A percentile compares a stretch with the other conserved stretches of the same genome.
Evolutionary conservation across 1,140 invertebrate species (phyloP).

Genomic region (Drosophila varians): DNA sequence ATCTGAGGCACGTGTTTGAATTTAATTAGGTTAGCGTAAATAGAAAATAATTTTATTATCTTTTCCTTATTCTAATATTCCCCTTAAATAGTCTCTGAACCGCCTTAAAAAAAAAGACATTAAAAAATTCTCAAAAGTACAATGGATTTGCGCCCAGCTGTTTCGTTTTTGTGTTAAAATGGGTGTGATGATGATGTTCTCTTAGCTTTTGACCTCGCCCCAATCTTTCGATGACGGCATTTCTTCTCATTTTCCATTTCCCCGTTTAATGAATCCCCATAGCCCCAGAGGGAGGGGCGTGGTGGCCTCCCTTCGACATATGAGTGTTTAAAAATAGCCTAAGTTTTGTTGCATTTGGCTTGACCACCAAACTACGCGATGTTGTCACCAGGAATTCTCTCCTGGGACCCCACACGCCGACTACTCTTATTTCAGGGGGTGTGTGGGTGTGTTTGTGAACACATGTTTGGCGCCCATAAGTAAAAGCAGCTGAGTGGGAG

Average conservation of each 20-base stretch:
- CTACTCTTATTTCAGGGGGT: background rate
- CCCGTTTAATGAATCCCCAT: slow-evolving; percentile 1
- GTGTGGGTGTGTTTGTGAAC: slow-evolving; percentile 42
- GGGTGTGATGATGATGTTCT: background rate
- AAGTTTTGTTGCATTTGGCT: slow-evolving; percentile 30
- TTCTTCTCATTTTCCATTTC: slow-evolving; percentile 23
- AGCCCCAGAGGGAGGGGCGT: slow-evolving; percentile 7
- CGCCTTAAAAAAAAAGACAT: slow-evolving; percentile 43
- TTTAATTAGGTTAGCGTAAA: slow-evolving; percentile 59
- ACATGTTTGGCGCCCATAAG: slow-evolving; percentile 73
- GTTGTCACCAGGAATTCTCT: slow-evolving; percentile 40
- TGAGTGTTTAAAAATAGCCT: slow-evolving; percentile 35
- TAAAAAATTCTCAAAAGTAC: background rate
- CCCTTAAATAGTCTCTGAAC: slow-evolving; percentile 32
- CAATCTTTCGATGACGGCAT: slow-evolving; percentile 67
- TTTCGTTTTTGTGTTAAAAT: slow-evolving; percentile 27
- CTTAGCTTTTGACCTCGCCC: slow-evolving; percentile 46
- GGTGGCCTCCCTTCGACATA: background rate
- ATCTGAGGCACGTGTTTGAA: slow-evolving; percentile 54
- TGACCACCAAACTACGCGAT: slow-evolving; percentile 31
- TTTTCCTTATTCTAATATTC: slow-evolving; percentile 10
- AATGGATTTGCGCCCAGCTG: slow-evolving; percentile 44
- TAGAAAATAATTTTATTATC: slow-evolving; percentile 27
- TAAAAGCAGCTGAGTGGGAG: slow-evolving; percentile 57
- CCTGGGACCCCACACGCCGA: slow-evolving; percentile 11